A percentile compares a stretch with the other conserved stretches of the same genome.
Conservation (phyloP, 2,113 vertebrate species). For the human (Homo sapiens) region GRCh38 chrX:123406001-123406500, state of each 20-base stretch:
- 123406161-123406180: not conserved
- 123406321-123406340: not conserved
- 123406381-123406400: constrained; percentile 6
- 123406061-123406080: not conserved
- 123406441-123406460: constrained; percentile 9
- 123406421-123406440: not conserved
- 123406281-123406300: not conserved
- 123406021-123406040: not conserved
- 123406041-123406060: not conserved
- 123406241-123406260: not conserved
- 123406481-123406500: constrained; percentile 37
- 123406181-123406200: not conserved
- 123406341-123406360: not conserved
- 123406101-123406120: not conserved
- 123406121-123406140: not conserved
- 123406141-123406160: not conserved
- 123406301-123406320: not conserved
- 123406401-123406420: constrained; percentile 5
- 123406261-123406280: not conserved
- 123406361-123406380: not conserved
- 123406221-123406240: not conserved
- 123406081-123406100: not conserved
- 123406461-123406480: constrained; percentile 8
- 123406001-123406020: not conserved
- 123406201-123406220: constrained; percentile 4